phyloP scores from a whole-genome alignment of 2,113 vertebrate species.

The Cyprinus carpio region DNA sequence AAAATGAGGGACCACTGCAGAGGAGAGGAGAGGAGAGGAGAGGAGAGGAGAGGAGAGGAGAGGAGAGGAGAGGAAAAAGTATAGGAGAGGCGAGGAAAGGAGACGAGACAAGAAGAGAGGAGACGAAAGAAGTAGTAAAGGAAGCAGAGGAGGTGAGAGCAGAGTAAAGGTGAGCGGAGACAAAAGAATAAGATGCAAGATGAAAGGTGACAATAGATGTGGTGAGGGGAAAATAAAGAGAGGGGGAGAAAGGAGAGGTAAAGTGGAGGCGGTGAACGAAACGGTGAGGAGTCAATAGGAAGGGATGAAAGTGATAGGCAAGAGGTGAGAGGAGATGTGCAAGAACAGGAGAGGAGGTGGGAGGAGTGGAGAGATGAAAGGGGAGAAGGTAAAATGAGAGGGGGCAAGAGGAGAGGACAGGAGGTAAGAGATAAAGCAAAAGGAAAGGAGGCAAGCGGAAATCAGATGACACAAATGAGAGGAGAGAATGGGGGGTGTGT shows the following conservation, averaged over 20 bases:
- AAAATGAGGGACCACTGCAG: conserved; percentile 53
- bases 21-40: conserved; percentile 41
- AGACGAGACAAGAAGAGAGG: not conserved
- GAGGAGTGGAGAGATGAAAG: conserved; percentile 9
- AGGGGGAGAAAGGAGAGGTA: conserved; percentile 11
- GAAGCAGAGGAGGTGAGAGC: conserved; percentile 13
- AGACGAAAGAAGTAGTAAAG: not conserved
- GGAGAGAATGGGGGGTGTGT: too few species aligned
- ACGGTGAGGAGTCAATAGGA: not conserved
- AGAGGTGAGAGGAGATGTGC: conserved; percentile 20
- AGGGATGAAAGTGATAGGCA: not conserved
- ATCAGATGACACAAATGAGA: not conserved
- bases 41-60: conserved; percentile 25
- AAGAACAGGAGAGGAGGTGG: too few species aligned
- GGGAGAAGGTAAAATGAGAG: not conserved
- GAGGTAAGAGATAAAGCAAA: not conserved
- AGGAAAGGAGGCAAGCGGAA: not conserved
- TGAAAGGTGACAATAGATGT: conserved; percentile 27
- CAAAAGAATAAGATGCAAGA: conserved; percentile 8
- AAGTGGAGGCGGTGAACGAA: not conserved
- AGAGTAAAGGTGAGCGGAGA: conserved; percentile 27
- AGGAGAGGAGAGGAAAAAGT: not conserved
- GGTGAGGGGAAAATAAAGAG: conserved; percentile 22
- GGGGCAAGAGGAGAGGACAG: not conserved
- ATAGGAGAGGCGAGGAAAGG: conserved; percentile 41